These are phyloP conservation scores for Montifringilla adamsi DNA, from an alignment of 2,113 vertebrate genomes.

Conservation along the genomic window DNA sequence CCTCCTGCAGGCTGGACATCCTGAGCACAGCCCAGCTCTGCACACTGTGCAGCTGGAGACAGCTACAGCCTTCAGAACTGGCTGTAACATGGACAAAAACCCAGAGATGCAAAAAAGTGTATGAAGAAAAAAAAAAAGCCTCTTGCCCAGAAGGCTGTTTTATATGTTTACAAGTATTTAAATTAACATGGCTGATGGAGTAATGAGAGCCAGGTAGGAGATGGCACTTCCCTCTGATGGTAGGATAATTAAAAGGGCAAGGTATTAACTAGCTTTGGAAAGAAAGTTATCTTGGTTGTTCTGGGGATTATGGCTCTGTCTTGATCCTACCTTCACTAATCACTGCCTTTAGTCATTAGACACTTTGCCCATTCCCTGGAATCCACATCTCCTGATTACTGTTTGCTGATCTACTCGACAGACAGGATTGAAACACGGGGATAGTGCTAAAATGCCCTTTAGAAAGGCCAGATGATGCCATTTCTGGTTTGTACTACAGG, in stretches of 20 bases:
- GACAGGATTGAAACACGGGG: background rate
- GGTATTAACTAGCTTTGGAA: conserved; percentile 37
- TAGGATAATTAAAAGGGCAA: conserved; percentile 55
- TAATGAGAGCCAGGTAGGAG: conserved; percentile 34
- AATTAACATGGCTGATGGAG: background rate
- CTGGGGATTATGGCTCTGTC: background rate
- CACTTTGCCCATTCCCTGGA: conserved; percentile 25
- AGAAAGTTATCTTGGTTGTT: background rate
- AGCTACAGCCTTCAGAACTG: background rate
- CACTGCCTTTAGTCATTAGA: conserved; percentile 33
- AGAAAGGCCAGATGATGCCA: conserved; percentile 52
- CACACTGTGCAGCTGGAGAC: background rate
- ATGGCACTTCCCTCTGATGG: background rate
- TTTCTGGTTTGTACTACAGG: background rate
- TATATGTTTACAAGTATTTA: conserved; percentile 14
- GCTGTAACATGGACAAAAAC: background rate
- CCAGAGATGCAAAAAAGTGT: background rate
- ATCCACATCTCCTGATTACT: conserved; percentile 29
- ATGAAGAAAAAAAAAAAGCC: background rate
- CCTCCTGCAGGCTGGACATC: background rate
- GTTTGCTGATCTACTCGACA: conserved; percentile 10
- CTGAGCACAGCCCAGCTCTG: background rate
- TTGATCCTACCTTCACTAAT: conserved; percentile 11
- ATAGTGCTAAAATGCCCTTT: conserved; percentile 45
- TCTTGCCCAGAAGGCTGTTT: background rate